Percentiles rank a stretch among this genome's conserved stretches.
phyloP scores from a whole-genome alignment of 2,797 vertebrate genomes.

The Aldrovandia affinis region DNA sequence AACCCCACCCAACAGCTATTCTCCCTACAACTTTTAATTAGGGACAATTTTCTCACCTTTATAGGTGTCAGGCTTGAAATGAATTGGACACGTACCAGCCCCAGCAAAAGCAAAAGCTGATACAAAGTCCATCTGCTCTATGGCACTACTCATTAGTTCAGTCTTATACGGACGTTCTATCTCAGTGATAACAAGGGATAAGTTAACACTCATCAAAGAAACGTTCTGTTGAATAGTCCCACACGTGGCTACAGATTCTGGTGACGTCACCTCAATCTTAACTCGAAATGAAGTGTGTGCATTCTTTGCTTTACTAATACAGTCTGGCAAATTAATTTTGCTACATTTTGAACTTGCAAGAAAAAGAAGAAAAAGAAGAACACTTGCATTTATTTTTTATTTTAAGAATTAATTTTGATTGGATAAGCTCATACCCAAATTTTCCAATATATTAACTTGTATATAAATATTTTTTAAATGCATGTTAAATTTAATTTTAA shows the following conservation, averaged over 20 bases:
- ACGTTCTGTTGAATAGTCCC: background rate
- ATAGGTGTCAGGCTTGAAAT: background rate
- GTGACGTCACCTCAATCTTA: background rate
- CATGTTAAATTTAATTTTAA: no score
- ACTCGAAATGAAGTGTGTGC: no score
- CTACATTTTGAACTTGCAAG: no score
- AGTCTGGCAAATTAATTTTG: no score
- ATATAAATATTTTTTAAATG: no score
- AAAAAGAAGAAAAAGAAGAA: no score
- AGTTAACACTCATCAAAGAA: background rate
- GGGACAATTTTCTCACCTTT: background rate
- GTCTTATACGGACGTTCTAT: background rate
- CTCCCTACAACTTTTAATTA: background rate
- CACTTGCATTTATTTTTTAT: no score
- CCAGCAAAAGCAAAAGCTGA: background rate
- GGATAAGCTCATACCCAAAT: no score
- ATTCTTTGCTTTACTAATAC: no score
- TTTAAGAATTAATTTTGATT: no score
- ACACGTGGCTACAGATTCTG: background rate
- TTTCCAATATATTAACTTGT: no score
- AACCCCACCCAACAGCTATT: background rate
- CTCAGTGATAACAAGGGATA: background rate
- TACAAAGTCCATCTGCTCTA: background rate
- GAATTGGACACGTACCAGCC: background rate
- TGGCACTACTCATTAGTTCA: background rate